These are phyloP conservation scores for Apamea anceps DNA, from an alignment of 2,888 invertebrate species.

Conservation along the genomic window DNA sequence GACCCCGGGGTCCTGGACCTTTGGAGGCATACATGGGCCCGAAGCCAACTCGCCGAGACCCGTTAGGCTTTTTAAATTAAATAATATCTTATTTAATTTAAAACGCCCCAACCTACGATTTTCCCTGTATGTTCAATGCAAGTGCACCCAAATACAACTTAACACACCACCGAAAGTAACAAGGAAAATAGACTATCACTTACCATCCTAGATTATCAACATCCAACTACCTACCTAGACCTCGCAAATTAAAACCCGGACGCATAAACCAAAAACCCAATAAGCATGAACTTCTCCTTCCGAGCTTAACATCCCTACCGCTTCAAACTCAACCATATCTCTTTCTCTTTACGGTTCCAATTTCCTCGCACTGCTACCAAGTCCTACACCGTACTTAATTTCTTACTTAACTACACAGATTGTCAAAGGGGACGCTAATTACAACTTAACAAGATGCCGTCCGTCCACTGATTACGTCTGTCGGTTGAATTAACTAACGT, in stretches of 20 bases:
- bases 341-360: rapidly evolving
- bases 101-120: too few relatives aligned
- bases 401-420: conserved; percentile 68
- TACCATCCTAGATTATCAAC: neutral
- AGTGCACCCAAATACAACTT: too few relatives aligned
- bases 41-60: too few relatives aligned
- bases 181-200: neutral
- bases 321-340: conserved; percentile 9
- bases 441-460: conserved; percentile 67
- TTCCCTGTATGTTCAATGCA: too few relatives aligned
- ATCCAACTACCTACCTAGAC: neutral
- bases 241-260: conserved; percentile 47
- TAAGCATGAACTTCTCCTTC: conserved; percentile 45
- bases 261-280: conserved; percentile 57
- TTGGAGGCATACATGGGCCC: too few relatives aligned
- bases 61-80: too few relatives aligned
- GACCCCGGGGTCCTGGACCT: too few relatives aligned
- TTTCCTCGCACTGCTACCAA: neutral
- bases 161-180: neutral
- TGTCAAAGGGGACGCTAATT: conserved; percentile 69
- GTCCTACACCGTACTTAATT: conserved; percentile 61
- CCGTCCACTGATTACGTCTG: conserved; percentile 63
- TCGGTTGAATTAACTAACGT: conserved; percentile 64
- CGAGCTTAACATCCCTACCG: neutral
- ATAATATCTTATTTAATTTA: too few relatives aligned